phyloP scores from a whole-genome alignment of 1,140 invertebrate genomes.

The Hylaeus anthracinus region DNA sequence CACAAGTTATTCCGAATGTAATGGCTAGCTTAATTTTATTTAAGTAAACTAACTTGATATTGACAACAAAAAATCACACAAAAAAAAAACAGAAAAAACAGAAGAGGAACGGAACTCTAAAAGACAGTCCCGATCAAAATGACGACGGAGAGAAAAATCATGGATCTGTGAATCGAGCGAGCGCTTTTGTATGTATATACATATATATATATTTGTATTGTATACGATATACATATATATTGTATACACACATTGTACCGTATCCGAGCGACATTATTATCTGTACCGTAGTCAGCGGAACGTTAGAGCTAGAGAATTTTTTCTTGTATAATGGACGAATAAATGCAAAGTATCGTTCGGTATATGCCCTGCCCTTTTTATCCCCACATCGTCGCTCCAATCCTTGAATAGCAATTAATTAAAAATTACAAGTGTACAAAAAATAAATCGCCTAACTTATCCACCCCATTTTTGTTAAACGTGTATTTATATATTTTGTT shows the following conservation, averaged over 20 bases:
- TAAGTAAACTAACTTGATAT: constrained; percentile 67
- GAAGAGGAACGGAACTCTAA: constrained; percentile 42
- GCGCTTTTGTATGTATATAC: constrained; percentile 74
- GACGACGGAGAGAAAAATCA: constrained; percentile 56
- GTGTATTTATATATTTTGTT: no score
- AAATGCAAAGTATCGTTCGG: constrained; percentile 74
- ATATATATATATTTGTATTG: constrained; percentile 52
- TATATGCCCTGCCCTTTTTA: constrained; percentile 40
- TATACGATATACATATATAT: constrained; percentile 59
- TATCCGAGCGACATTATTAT: constrained; percentile 67
- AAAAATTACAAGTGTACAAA: no score
- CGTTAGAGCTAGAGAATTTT: constrained; percentile 69
- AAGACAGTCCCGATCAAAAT: constrained; percentile 69
- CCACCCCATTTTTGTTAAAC: no score
- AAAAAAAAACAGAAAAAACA: constrained; percentile 15
- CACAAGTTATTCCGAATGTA: constrained; percentile 52
- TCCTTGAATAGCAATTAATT: not conserved
- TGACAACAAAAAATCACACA: constrained; percentile 30
- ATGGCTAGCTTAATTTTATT: constrained; percentile 68
- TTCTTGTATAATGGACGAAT: constrained; percentile 76
- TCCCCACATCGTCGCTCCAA: not conserved
- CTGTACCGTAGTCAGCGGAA: constrained; percentile 69
- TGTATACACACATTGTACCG: constrained; percentile 76
- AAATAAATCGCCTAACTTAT: no score
- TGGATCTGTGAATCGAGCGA: constrained; percentile 67